Conservation (phyloP, 2,113 vertebrate species). For the Choloepus hoffmanni region DNA sequence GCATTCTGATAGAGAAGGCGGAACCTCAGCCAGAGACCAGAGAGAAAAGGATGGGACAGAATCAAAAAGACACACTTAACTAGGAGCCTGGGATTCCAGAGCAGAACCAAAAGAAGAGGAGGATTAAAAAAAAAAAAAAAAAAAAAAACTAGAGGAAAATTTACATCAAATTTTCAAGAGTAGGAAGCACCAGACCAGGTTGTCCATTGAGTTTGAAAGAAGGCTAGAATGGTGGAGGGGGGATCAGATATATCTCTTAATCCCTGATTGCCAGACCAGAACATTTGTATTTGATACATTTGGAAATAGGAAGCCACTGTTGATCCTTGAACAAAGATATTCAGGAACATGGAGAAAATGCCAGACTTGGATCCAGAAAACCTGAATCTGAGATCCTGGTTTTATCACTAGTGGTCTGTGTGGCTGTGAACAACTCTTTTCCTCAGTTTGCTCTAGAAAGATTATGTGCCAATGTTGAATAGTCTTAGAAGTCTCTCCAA, state of each 20-base stretch:
- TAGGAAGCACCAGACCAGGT: neutral
- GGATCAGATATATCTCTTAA: neutral
- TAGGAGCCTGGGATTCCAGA: neutral
- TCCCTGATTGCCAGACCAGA: neutral
- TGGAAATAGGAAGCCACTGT: neutral
- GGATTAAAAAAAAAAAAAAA: neutral
- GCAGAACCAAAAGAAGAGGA: neutral
- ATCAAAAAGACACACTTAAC: neutral
- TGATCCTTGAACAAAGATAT: constrained; percentile 10
- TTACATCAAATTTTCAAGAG: neutral
- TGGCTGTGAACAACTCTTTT: neutral
- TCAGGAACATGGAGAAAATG: neutral
- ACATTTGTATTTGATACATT: neutral
- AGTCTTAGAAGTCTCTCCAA: neutral
- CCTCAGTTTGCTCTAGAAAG: neutral
- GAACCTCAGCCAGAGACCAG: constrained; percentile 34
- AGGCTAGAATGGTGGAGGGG: neutral
- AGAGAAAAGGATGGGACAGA: neutral
- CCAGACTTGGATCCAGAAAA: neutral
- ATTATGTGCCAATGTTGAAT: neutral
- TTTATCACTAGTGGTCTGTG: neutral
- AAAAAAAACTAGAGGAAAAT: neutral
- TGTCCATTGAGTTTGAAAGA: constrained; percentile 31
- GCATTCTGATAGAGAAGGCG: neutral
- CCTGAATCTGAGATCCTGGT: neutral